phyloP scores from a whole-genome alignment of 1,140 invertebrate species.

The Cyphomyrmex costatus region DNA sequence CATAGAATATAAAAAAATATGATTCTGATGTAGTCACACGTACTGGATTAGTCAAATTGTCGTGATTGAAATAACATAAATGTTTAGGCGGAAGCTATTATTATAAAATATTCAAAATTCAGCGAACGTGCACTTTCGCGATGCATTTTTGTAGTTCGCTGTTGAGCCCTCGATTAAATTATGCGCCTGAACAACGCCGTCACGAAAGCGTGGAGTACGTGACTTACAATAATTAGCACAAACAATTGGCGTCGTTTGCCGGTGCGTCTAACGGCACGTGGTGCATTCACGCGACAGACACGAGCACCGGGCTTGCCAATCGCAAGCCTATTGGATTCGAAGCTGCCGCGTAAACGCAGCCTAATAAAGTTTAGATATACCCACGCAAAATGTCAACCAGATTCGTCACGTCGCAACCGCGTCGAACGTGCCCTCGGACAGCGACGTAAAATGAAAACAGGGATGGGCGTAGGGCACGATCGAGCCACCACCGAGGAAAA shows the following conservation, averaged over 20 bases:
- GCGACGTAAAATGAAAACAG: constrained; percentile 71
- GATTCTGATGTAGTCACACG: background rate
- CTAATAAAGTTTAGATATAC: constrained; percentile 73
- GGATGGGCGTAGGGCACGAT: background rate
- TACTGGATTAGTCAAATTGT: background rate
- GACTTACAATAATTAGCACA: constrained; percentile 82
- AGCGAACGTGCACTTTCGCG: constrained; percentile 4
- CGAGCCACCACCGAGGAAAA: constrained; percentile 13
- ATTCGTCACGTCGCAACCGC: constrained; percentile 61
- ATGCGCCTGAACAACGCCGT: constrained; percentile 51
- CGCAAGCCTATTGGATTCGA: constrained; percentile 71
- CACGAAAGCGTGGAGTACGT: constrained; percentile 76
- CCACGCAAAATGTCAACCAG: constrained; percentile 68
- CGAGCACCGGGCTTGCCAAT: constrained; percentile 68
- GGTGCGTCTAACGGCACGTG: constrained; percentile 55
- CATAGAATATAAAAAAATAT: background rate
- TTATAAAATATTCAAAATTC: constrained; percentile 25
- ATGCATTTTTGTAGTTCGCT: constrained; percentile 66
- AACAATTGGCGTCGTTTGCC: constrained; percentile 76
- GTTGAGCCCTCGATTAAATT: constrained; percentile 76
- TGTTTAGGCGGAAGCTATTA: background rate
- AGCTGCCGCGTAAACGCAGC: constrained; percentile 64
- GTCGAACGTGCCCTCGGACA: constrained; percentile 56
- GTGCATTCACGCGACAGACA: constrained; percentile 49
- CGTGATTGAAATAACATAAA: background rate